phyloP scores from a whole-genome alignment of 1,140 invertebrate species.

The Phymastichus coffea region DNA sequence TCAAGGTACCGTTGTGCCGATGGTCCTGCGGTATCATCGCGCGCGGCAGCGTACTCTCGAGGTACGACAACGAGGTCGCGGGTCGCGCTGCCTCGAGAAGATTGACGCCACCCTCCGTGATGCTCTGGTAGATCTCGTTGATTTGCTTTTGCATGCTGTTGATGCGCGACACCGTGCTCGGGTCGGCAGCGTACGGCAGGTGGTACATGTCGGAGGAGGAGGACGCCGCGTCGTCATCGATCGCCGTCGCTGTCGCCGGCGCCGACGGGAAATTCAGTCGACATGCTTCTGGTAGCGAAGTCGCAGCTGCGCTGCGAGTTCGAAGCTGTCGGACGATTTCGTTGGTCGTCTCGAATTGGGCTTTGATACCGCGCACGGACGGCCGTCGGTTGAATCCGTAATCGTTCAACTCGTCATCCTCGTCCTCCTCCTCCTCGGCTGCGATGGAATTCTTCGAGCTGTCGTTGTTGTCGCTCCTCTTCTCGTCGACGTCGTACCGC shows the following conservation, averaged over 20 bases:
- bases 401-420: slow-evolving; percentile 82
- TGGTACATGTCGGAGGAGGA: slow-evolving; percentile 14
- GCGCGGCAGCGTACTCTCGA: slow-evolving; percentile 41
- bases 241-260: slow-evolving; percentile 57
- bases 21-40: slow-evolving; percentile 8
- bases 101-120: slow-evolving; percentile 41
- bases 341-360: slow-evolving; percentile 73
- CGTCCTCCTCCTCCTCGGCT: slow-evolving; percentile 54
- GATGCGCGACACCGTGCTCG: slow-evolving; percentile 48
- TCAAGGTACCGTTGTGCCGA: slow-evolving; percentile 3
- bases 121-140: slow-evolving; percentile 53
- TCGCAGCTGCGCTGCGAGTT: slow-evolving; percentile 55
- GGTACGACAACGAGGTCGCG: slow-evolving; percentile 37
- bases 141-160: slow-evolving; percentile 51
- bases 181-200: slow-evolving; percentile 32
- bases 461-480: slow-evolving; percentile 6
- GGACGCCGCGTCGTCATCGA: slow-evolving; percentile 30
- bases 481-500: slow-evolving; percentile 59
- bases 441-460: neutral
- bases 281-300: slow-evolving; percentile 32
- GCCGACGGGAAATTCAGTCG: slow-evolving; percentile 50
- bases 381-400: slow-evolving; percentile 87
- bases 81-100: neutral
- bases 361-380: slow-evolving; percentile 75
- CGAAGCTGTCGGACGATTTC: slow-evolving; percentile 77